Evolutionary conservation across 2,797 vertebrate species (phyloP).

Genomic region (Myotis findleyi): DNA sequence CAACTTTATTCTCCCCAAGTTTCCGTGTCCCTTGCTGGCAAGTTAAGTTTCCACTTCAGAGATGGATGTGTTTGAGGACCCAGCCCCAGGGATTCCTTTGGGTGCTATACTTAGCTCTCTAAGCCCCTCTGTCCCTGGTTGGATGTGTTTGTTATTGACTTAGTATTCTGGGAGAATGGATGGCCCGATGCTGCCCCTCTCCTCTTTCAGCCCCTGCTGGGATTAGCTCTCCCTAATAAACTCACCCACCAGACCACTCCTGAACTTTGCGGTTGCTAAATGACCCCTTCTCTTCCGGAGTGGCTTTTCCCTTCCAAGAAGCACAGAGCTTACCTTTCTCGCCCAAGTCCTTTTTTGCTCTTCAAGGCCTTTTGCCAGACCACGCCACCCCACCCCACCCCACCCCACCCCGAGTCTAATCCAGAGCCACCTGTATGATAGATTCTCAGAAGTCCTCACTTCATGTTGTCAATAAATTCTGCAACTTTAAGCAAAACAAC

Average conservation of each 20-base stretch:
- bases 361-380: neutral
- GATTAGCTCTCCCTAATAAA: neutral
- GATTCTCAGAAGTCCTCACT: neutral
- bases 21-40: constrained; percentile 52
- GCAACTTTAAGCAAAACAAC: neutral
- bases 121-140: constrained; percentile 54
- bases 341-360: neutral
- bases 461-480: neutral
- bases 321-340: neutral
- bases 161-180: constrained; percentile 64
- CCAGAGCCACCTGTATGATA: neutral
- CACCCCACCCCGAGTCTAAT: neutral
- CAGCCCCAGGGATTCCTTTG: constrained; percentile 28
- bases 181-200: neutral
- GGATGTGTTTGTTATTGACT: constrained; percentile 72
- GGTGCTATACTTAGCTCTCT: constrained; percentile 71
- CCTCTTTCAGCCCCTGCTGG: neutral
- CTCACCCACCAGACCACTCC: neutral
- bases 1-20: neutral
- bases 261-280: neutral
- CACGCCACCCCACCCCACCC: too few relatives aligned
- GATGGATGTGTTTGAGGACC: constrained; percentile 66
- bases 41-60: constrained; percentile 51
- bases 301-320: neutral
- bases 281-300: neutral